Percentiles rank a stretch among this genome's conserved stretches.
Evolutionary conservation across 2,113 vertebrate species (phyloP).

Genomic region (Ellobius talpinus): DNA sequence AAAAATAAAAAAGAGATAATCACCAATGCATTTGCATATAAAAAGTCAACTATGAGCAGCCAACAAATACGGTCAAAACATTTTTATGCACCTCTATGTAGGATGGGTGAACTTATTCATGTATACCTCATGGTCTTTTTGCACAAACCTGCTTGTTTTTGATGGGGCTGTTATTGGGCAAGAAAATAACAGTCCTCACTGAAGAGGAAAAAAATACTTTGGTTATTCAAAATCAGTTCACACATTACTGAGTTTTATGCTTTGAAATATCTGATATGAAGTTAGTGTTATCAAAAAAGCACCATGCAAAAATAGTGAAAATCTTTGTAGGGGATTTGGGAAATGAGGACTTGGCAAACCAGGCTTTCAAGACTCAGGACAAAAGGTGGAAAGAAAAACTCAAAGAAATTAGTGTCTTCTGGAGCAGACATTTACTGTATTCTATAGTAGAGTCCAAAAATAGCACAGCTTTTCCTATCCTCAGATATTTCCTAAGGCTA

Average conservation of each 20-base stretch:
- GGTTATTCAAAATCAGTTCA: constrained; percentile 33
- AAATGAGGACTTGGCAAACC: constrained; percentile 36
- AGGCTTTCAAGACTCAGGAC: constrained; percentile 16
- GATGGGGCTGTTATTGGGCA: background rate
- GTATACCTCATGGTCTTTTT: background rate
- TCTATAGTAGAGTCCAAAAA: constrained; percentile 41
- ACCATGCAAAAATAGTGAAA: constrained; percentile 47
- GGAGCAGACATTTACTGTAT: constrained; percentile 45
- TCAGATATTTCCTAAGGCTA: constrained; percentile 47
- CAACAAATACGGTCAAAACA: constrained; percentile 37
- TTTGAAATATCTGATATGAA: constrained; percentile 31
- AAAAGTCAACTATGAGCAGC: constrained; percentile 19
- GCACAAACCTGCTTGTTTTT: background rate
- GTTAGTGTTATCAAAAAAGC: constrained; percentile 16
- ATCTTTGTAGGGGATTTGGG: background rate
- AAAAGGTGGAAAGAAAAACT: constrained; percentile 54
- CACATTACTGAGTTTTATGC: constrained; percentile 5
- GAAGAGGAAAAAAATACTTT: constrained; percentile 20
- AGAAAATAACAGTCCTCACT: background rate
- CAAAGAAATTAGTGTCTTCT: constrained; percentile 22
- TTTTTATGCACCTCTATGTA: background rate
- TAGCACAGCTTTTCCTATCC: constrained; percentile 19
- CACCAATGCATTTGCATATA: background rate
- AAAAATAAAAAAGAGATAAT: background rate
- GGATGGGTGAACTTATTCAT: background rate